Percentiles rank a stretch among this genome's conserved stretches.
Evolutionary conservation across 2,113 vertebrate genomes (phyloP).

Genomic region (Eupsittula cactorum): DNA sequence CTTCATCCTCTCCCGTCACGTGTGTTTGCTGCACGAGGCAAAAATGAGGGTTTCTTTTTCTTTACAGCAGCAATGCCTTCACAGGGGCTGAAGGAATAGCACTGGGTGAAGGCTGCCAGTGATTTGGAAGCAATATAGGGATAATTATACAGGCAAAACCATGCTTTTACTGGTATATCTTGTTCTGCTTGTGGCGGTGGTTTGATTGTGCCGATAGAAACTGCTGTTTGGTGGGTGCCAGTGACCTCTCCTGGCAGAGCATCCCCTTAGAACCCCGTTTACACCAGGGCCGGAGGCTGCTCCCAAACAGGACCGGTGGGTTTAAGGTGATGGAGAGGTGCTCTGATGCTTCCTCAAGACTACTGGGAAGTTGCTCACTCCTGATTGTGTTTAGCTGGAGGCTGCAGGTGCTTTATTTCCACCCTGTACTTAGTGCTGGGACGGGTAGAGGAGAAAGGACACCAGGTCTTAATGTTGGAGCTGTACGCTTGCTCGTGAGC

Average conservation of each 20-base stretch:
- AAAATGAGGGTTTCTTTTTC: not conserved
- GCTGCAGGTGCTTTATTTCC: not conserved
- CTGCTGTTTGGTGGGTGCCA: not conserved
- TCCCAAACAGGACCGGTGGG: accelerated
- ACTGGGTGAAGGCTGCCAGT: not conserved
- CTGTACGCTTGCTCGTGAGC: not conserved
- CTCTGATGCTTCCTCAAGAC: not conserved
- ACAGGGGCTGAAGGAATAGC: accelerated
- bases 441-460: not conserved
- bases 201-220: not conserved
- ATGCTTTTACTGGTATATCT: not conserved
- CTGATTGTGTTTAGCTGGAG: accelerated
- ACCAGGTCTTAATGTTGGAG: not conserved
- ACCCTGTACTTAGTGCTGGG: not conserved
- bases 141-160: not conserved
- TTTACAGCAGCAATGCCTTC: not conserved
- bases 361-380: not conserved
- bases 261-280: accelerated
- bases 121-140: accelerated
- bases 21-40: not conserved
- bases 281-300: accelerated
- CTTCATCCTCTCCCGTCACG: not conserved
- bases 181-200: not conserved
- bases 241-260: not conserved
- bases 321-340: not conserved